Conservation (phyloP, 2,888 invertebrate species). For the Drosophila percnosoma region DNA sequence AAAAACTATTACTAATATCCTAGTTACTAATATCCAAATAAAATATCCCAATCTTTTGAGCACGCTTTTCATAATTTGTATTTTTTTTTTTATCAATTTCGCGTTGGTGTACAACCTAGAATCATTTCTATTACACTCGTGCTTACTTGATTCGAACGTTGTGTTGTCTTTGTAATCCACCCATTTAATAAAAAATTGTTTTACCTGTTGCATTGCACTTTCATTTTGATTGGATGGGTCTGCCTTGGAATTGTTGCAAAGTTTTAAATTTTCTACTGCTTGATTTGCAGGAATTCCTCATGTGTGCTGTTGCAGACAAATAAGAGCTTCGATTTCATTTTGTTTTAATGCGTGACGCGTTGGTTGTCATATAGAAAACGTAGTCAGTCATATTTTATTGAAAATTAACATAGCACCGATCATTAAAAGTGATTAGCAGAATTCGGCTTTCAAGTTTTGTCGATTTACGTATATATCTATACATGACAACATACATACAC, state of each 20-base stretch:
- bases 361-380: not conserved
- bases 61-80: not conserved
- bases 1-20: not conserved
- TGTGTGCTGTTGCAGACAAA: not conserved
- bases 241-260: not conserved
- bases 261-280: not conserved
- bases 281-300: not conserved
- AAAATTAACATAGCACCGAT: not conserved
- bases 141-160: not conserved
- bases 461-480: not conserved
- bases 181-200: not conserved
- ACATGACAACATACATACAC: not conserved
- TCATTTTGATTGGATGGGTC: not conserved
- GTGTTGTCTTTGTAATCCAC: not conserved
- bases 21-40: not conserved
- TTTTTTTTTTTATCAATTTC: not conserved
- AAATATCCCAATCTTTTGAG: not conserved
- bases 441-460: not conserved
- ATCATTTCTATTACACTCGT: not conserved
- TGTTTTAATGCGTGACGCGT: not conserved
- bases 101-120: not conserved
- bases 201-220: not conserved
- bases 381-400: not conserved
- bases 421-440: no score
- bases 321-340: not conserved